Evolutionary conservation across 2,888 invertebrate genomes (phyloP).

Genomic region (Fragum whitleyi): DNA sequence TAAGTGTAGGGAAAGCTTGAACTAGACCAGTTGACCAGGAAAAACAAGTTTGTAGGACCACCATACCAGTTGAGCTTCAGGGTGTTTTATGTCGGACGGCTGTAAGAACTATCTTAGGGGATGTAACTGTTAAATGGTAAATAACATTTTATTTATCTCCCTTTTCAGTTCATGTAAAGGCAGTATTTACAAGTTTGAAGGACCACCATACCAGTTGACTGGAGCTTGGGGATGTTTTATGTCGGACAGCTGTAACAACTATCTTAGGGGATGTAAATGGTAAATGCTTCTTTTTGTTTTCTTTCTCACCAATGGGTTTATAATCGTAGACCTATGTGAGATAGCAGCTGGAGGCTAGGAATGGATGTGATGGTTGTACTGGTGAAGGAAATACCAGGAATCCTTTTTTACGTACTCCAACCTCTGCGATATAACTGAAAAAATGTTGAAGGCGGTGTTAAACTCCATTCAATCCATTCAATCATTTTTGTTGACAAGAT

Average conservation of each 20-base stretch:
- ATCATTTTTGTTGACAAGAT: too few species aligned
- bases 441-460: too few species aligned
- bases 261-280: constrained; percentile 83
- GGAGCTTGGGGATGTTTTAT: constrained; percentile 63
- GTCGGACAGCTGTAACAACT: constrained; percentile 68
- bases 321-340: too few species aligned
- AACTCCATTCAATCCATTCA: too few species aligned
- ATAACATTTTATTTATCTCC: background rate
- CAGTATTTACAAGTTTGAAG: constrained; percentile 31
- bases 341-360: too few species aligned
- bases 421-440: too few species aligned
- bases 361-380: too few species aligned
- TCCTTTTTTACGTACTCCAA: too few species aligned
- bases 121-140: constrained; percentile 73
- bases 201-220: constrained; percentile 58
- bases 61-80: constrained; percentile 63
- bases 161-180: background rate
- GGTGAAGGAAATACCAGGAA: too few species aligned
- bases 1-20: too few species aligned
- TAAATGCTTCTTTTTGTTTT: constrained; percentile 29
- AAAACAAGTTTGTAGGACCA: constrained; percentile 27
- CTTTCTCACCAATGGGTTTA: too few species aligned
- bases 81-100: constrained; percentile 50
- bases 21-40: background rate
- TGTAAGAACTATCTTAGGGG: constrained; percentile 79